Base-by-base conservation (phyloP, 2,888 invertebrate genomes). In the Argyresthia goedartella region DNA sequence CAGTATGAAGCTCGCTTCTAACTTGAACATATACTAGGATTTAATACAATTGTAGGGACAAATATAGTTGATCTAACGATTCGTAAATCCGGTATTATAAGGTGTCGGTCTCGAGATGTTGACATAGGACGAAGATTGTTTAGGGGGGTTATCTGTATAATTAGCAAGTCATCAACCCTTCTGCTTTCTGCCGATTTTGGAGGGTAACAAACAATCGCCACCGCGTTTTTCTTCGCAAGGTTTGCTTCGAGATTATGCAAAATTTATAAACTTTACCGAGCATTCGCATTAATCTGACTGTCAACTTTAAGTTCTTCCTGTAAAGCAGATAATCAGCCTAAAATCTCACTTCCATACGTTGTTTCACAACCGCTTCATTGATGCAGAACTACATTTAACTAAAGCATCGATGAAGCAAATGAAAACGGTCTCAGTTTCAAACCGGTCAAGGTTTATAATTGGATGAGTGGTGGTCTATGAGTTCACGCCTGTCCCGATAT, bases 131-230 rank as follows among this genome's bases (percentile, higher is more conserved):
- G 71, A 64, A 60, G 69, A 71, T 71, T 71, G 72, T 71, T 74
- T n/a, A n/a, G 70, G 73, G 68, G 67, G 75, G 76, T 75, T 81
- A 76, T 73, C 71, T 72, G 67, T 69, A 67, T 76, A 81, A 81
- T 84, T 80, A 84, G 76, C 67, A 70, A 70, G 73, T 76, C 76
- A 75, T 76, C 73, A 74, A 61, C 72, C 66, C 80, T 76, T 76
- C 62, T 64, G 63, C 64, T 62, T 71, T 68, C 68, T 68, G 66
- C 64, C 13, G 14, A 45, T 11, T 43, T 11, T 6, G 33, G 33
- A 36, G 36, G 13, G 34, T 49, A 36, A 49, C 25, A 25, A 39
- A 39, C 39, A 11, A 39, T n/a, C 4, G n/a, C 39, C 39, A 3
- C 8, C 39, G 10, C 39, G 2, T 39, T 3, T 39, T 11, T 8